Percentiles rank a stretch among this genome's conserved stretches.
phyloP scores from a whole-genome alignment of 2,888 invertebrate species.

The Eilema depressum region DNA sequence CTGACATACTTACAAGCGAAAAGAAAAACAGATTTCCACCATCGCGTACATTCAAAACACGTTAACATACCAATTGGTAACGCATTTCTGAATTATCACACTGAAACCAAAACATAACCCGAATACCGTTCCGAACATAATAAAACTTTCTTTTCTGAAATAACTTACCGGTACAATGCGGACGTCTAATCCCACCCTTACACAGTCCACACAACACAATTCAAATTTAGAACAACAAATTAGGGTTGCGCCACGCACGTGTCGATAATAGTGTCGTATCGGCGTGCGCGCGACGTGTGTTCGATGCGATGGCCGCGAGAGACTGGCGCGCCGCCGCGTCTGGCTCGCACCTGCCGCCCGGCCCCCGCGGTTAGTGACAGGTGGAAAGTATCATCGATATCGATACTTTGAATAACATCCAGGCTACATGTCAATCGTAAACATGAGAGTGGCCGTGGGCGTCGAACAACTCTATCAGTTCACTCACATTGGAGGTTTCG shows the following conservation, averaged over 20 bases:
- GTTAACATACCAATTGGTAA: conserved; percentile 65
- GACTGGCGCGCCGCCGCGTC: conserved; percentile 86
- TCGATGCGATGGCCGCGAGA: conserved; percentile 75
- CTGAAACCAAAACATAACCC: conserved; percentile 72
- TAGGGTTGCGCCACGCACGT: conserved; percentile 84
- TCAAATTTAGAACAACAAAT: conserved; percentile 73
- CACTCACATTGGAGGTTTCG: conserved; percentile 25
- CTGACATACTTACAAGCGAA: conserved; percentile 67
- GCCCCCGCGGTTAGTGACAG: conserved; percentile 76
- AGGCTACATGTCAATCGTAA: conserved; percentile 17
- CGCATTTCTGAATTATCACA: conserved; percentile 66
- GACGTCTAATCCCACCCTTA: conserved; percentile 56
- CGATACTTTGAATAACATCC: conserved; percentile 61
- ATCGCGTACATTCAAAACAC: conserved; percentile 66
- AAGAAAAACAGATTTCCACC: conserved; percentile 66
- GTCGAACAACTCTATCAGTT: conserved; percentile 22
- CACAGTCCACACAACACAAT: conserved; percentile 77
- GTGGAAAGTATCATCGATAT: conserved; percentile 76
- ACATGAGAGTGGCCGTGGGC: conserved; percentile 25
- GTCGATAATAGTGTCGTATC: conserved; percentile 62
- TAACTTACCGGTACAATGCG: conserved; percentile 55
- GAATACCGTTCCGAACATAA: conserved; percentile 51
- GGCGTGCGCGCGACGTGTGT: conserved; percentile 72
- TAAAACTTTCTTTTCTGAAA: conserved; percentile 9
- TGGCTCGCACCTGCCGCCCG: conserved; percentile 82